Conservation (phyloP, 1,140 invertebrate genomes). For the Cydia fagiglandana region DNA sequence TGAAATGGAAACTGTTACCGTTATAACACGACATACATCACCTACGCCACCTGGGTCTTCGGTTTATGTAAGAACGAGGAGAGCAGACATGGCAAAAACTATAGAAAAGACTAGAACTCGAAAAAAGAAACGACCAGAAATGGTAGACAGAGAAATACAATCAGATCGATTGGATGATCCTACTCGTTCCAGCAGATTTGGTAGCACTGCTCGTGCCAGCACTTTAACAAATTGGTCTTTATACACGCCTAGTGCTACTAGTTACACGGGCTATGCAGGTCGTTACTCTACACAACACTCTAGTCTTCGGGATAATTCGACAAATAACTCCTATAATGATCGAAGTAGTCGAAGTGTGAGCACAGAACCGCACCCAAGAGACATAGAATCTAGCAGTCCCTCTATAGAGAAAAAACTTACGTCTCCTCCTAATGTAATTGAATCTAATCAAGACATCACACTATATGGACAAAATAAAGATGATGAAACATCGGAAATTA, state of each 20-base stretch:
- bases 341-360: slow-evolving; percentile 64
- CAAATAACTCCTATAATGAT: slow-evolving; percentile 53
- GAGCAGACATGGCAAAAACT: slow-evolving; percentile 85
- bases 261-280: slow-evolving; percentile 69
- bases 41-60: slow-evolving; percentile 85
- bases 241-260: slow-evolving; percentile 82
- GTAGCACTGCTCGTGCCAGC: slow-evolving; percentile 78
- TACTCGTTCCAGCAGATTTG: slow-evolving; percentile 82
- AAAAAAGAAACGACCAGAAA: slow-evolving; percentile 78
- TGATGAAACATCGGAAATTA: slow-evolving; percentile 63
- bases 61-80: slow-evolving; percentile 82
- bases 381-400: slow-evolving; percentile 43
- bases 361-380: slow-evolving; percentile 57
- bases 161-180: slow-evolving; percentile 84
- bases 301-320: slow-evolving; percentile 55
- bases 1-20: slow-evolving; percentile 76
- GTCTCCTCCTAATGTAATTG: slow-evolving; percentile 35
- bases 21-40: slow-evolving; percentile 87
- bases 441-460: slow-evolving; percentile 47
- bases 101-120: slow-evolving; percentile 84
- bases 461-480: slow-evolving; percentile 52
- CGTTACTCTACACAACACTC: slow-evolving; percentile 74
- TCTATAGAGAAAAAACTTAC: slow-evolving; percentile 42
- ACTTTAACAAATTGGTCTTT: slow-evolving; percentile 82
- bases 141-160: slow-evolving; percentile 84